Evolutionary conservation across 2,797 vertebrate genomes (phyloP).

Genomic region (Danio kyathit): DNA sequence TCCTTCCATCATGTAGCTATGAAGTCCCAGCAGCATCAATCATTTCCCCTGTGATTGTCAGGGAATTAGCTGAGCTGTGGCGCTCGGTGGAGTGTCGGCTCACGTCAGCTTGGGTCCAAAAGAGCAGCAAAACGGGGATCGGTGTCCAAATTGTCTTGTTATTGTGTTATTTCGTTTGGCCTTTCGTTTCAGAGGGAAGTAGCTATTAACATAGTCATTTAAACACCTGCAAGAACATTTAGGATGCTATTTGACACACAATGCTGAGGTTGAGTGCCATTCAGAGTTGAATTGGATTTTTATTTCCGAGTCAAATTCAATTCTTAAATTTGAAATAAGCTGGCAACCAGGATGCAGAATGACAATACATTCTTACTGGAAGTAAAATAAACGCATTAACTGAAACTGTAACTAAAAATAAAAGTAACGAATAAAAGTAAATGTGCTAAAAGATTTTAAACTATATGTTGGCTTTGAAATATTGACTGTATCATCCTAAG

Average conservation of each 20-base stretch:
- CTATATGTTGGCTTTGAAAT: too few species aligned
- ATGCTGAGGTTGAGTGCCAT: not conserved
- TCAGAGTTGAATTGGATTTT: not conserved
- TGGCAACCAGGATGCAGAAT: too few species aligned
- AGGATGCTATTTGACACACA: not conserved
- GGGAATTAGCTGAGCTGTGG: conserved; percentile 61
- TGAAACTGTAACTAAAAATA: too few species aligned
- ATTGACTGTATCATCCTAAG: too few species aligned
- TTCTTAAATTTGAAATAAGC: not conserved
- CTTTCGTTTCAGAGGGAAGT: not conserved
- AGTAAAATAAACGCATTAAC: too few species aligned
- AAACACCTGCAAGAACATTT: not conserved
- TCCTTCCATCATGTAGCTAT: conserved; percentile 78
- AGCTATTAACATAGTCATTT: not conserved
- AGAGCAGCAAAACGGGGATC: conserved; percentile 27
- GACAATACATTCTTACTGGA: too few species aligned
- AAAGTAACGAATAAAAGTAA: too few species aligned
- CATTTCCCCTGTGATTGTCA: conserved; percentile 71
- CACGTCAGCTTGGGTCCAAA: conserved; percentile 46
- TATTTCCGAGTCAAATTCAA: not conserved
- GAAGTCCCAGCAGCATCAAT: conserved; percentile 76
- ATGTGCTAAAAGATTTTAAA: too few species aligned
- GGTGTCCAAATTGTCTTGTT: not conserved
- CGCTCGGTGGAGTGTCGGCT: conserved; percentile 43
- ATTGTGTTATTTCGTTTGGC: not conserved